These are phyloP conservation scores for Tigriopus californicus DNA, from an alignment of 2,888 invertebrate species.

Conservation along the genomic window DNA sequence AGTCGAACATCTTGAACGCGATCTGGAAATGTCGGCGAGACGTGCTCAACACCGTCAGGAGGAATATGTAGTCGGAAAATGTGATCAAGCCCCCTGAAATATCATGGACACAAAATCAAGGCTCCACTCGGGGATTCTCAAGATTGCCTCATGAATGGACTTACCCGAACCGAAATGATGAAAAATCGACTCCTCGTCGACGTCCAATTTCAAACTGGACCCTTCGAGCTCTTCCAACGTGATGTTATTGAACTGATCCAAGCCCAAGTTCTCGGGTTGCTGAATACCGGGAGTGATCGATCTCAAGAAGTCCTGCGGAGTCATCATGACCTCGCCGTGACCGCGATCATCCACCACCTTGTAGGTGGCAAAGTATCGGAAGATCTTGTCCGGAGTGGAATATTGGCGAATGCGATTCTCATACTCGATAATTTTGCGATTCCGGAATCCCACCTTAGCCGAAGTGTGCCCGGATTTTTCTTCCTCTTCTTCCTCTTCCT, in stretches of 20 bases:
- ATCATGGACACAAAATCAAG: slow-evolving; percentile 77
- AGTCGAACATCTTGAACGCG: slow-evolving; percentile 75
- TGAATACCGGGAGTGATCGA: slow-evolving; percentile 96
- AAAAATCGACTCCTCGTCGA: neutral
- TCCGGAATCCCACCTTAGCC: slow-evolving; percentile 19
- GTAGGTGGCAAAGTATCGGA: slow-evolving; percentile 95
- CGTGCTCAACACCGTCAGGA: slow-evolving; percentile 83
- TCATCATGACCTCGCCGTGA: slow-evolving; percentile 71
- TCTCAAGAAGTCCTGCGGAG: slow-evolving; percentile 95
- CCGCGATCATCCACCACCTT: slow-evolving; percentile 38
- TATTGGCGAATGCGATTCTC: slow-evolving; percentile 94
- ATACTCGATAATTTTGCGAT: slow-evolving; percentile 53
- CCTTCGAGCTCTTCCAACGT: neutral
- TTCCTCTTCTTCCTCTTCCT: neutral
- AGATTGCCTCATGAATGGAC: neutral
- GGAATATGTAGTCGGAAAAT: slow-evolving; percentile 95
- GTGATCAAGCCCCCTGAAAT: slow-evolving; percentile 88
- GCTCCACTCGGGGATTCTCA: neutral
- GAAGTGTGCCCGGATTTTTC: neutral
- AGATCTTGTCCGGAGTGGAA: slow-evolving; percentile 97
- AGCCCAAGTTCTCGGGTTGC: slow-evolving; percentile 53
- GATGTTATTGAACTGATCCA: neutral
- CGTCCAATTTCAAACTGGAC: neutral
- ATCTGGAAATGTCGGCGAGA: slow-evolving; percentile 20
- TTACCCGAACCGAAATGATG: neutral